Percentiles rank a stretch among this genome's conserved stretches.
phyloP scores from a whole-genome alignment of 1,140 invertebrate species.

The Phortica variegata region DNA sequence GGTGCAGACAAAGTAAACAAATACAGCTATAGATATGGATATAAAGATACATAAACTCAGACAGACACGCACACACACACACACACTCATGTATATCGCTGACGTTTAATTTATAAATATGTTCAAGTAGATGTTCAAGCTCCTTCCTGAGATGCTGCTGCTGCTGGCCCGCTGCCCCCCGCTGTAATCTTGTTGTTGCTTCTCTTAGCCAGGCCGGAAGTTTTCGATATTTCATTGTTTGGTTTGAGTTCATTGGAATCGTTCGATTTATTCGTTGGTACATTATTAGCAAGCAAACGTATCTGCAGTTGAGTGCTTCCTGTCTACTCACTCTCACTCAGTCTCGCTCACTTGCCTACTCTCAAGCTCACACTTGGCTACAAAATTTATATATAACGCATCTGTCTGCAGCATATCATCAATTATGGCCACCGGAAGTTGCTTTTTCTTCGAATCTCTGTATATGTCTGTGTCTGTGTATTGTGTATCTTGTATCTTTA shows the following conservation, averaged over 20 bases:
- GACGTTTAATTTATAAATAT: conserved; percentile 48
- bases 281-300: conserved; percentile 28
- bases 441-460: conserved; percentile 15
- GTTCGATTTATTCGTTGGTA: conserved; percentile 17
- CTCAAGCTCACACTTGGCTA: background rate
- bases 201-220: no score
- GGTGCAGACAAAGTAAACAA: conserved; percentile 22
- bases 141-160: no score
- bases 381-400: background rate
- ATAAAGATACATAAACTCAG: no score
- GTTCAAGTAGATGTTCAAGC: conserved; percentile 44
- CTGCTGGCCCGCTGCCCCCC: no score
- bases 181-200: no score
- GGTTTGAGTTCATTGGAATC: conserved; percentile 20
- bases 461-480: no score
- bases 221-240: conserved; percentile 31
- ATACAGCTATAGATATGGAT: no score
- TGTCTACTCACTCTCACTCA: background rate
- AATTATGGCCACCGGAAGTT: conserved; percentile 46
- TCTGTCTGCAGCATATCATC: conserved; percentile 31
- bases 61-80: conserved; percentile 8
- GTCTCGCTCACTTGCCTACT: background rate
- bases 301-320: background rate
- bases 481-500: conserved; percentile 33
- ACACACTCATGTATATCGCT: conserved; percentile 29